Evolutionary conservation across 2,113 vertebrate species (phyloP), one percentile per base, ranked within the genome.

Genomic region (Seriola rivoliana): DNA sequence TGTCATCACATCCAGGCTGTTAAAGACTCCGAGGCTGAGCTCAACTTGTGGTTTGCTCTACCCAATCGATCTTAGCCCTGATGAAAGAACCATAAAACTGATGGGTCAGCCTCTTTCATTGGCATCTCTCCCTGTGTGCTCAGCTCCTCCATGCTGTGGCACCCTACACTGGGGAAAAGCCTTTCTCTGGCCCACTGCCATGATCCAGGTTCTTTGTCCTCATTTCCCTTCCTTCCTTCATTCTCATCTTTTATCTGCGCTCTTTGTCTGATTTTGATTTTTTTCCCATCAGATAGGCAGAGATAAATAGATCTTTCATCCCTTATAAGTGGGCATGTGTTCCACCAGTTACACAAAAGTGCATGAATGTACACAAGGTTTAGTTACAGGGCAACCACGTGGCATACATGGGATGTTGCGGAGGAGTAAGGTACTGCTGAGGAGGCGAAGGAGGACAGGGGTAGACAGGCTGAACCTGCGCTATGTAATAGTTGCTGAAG

Each of bases 401-500:
- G 0, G 96, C 95, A 59, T 97, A 97, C 78, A 93, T 86, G 25
- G 90, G 91, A 3, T 92, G 36, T 89, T 96, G 93, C 93, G 96
- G 57, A 94, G 88, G 95, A 84, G 96, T 93, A 89, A 81, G 25
- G 89, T 92, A 93, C 52, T 79, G 87, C 32, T 88, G 90, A 60
- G 79, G 69, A 13, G 88, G 80, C 1, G 90, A 92, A 94, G 88
- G 97, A 83, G 96, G 96, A 88, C 97, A 97, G 12, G 97, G 92
- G 92, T 97, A 99, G 75, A 99, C 92, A 1, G 97, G 97, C 94
- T 99, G 97, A 82, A 99, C 96, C 91, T 99, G 97, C 25, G 98
- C 98, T 74, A 99, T 95, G 14, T 98, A 99, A 92, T 99, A 99
- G 95, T 99, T 99, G 95, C 96, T 99, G 94, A 99, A 99, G 95